Conservation (phyloP, 2,797 vertebrate species). For the Anguilla obscura region DNA sequence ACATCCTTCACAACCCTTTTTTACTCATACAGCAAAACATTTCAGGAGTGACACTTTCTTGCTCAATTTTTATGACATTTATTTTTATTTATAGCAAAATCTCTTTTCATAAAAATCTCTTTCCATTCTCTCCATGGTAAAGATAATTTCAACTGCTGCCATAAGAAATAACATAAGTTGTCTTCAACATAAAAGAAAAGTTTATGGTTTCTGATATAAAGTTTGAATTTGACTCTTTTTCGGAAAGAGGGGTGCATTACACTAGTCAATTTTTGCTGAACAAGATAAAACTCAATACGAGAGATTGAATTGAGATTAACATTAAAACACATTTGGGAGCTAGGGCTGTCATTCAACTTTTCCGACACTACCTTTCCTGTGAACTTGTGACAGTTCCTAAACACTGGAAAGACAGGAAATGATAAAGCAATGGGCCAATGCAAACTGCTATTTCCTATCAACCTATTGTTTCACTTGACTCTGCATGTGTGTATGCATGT, state of each 20-base stretch:
- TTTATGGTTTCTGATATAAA: neutral
- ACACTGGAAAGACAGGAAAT: neutral
- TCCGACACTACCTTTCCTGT: neutral
- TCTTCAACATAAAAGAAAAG: neutral
- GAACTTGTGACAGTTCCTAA: neutral
- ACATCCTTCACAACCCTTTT: neutral
- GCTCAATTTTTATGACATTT: neutral
- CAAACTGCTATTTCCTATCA: neutral
- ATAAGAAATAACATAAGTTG: slow-evolving; percentile 3
- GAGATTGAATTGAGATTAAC: slow-evolving; percentile 18
- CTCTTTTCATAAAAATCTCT: neutral
- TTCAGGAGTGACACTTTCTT: neutral
- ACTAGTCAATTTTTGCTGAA: neutral
- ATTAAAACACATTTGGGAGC: neutral
- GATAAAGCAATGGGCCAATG: neutral
- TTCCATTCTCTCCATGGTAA: neutral
- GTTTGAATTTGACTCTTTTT: neutral
- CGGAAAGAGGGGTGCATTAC: neutral
- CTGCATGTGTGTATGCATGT: neutral
- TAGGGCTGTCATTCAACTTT: neutral
- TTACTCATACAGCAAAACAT: neutral
- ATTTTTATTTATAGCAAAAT: neutral
- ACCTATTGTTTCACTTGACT: neutral
- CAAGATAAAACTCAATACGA: neutral
- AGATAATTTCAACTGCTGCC: neutral